These are phyloP conservation scores for Diarsia brunnea DNA, from an alignment of 2,888 invertebrate genomes.

Conservation along the genomic window DNA sequence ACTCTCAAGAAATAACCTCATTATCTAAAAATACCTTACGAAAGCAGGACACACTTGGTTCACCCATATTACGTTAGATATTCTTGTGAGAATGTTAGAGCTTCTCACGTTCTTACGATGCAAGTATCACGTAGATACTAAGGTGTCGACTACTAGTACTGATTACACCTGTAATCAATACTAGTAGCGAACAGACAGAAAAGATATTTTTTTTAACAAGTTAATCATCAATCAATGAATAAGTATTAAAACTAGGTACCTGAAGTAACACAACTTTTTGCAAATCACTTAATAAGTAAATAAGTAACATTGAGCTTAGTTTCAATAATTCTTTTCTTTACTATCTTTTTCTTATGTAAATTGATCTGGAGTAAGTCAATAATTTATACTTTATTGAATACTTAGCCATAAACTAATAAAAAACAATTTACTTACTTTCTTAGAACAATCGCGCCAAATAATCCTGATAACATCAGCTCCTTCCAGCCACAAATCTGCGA, in stretches of 20 bases:
- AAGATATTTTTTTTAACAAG: neutral
- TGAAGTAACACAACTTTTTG: neutral
- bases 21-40: slow-evolving; percentile 10
- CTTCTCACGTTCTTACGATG: no score
- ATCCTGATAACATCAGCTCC: slow-evolving; percentile 85
- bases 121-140: no score
- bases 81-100: neutral
- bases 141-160: neutral
- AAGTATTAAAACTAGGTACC: neutral
- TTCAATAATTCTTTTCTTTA: neutral
- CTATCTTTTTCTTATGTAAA: neutral
- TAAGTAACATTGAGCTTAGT: neutral
- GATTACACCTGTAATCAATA: neutral
- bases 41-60: neutral
- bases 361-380: neutral
- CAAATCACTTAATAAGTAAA: neutral
- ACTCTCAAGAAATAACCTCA: slow-evolving; percentile 8
- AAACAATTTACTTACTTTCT: slow-evolving; percentile 78
- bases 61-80: neutral
- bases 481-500: slow-evolving; percentile 88
- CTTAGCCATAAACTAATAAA: neutral
- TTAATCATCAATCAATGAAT: neutral
- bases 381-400: no score
- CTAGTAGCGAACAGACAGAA: no score
- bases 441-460: slow-evolving; percentile 89